phyloP scores from a whole-genome alignment of 2,113 vertebrate species.

The Chionis minor region DNA sequence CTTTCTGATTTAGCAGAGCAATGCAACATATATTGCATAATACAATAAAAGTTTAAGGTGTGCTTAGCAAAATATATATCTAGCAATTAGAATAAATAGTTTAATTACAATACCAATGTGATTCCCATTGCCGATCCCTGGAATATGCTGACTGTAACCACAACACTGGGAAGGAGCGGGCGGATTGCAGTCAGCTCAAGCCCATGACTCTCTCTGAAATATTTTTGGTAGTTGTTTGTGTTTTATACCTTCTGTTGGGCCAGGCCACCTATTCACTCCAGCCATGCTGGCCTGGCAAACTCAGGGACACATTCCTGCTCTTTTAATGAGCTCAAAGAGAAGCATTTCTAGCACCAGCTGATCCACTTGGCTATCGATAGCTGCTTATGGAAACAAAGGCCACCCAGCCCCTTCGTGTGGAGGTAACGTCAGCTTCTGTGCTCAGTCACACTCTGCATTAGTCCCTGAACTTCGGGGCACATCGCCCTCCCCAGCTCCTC shows the following conservation, averaged over 20 bases:
- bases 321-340: background rate
- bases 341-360: fast-evolving
- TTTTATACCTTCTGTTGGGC: background rate
- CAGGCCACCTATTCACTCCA: background rate
- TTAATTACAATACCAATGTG: background rate
- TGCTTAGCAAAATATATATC: background rate
- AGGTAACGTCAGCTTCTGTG: fast-evolving
- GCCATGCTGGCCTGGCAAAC: background rate
- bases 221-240: background rate
- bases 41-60: background rate
- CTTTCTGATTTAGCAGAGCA: background rate
- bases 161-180: fast-evolving
- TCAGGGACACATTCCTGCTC: too few relatives aligned
- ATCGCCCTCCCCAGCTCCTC: fast-evolving
- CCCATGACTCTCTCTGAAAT: background rate
- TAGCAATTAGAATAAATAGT: background rate
- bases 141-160: fast-evolving
- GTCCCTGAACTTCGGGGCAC: background rate
- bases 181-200: background rate
- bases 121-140: background rate
- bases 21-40: background rate
- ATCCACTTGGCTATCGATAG: background rate
- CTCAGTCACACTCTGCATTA: too few relatives aligned
- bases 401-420: too few relatives aligned
- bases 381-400: too few relatives aligned